Percentiles rank a stretch among this genome's conserved stretches.
Conservation (phyloP, 2,888 invertebrate genomes). For the Erynnis tages region DNA sequence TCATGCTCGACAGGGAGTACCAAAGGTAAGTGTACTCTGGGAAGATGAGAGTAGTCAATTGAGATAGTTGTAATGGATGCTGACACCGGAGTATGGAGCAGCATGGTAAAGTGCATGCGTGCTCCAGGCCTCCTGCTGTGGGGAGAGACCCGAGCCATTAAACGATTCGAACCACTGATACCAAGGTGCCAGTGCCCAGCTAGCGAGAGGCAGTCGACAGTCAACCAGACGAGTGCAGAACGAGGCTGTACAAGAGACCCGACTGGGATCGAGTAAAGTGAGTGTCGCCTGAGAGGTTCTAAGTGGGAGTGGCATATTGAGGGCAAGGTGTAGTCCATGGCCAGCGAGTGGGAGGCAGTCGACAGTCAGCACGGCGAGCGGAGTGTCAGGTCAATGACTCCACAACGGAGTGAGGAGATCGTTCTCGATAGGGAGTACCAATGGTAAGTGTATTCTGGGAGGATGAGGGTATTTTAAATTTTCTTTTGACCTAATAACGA, state of each 20-base stretch:
- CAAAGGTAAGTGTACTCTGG: constrained; percentile 64
- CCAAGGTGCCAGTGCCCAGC: too few species aligned
- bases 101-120: neutral
- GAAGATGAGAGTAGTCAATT: too few species aligned
- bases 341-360: constrained; percentile 65
- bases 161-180: neutral
- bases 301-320: constrained; percentile 42
- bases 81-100: too few species aligned
- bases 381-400: constrained; percentile 38
- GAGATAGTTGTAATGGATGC: too few species aligned
- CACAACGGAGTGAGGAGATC: constrained; percentile 47
- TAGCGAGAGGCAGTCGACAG: too few species aligned
- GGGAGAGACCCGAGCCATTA: neutral
- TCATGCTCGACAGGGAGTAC: constrained; percentile 62
- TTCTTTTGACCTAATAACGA: too few species aligned
- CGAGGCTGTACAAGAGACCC: too few species aligned
- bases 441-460: too few species aligned
- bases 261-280: too few species aligned
- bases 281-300: too few species aligned
- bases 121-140: neutral
- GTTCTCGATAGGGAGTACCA: constrained; percentile 65
- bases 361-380: constrained; percentile 41
- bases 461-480: too few species aligned
- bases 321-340: constrained; percentile 38
- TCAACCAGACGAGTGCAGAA: too few species aligned